phyloP scores from a whole-genome alignment of 2,113 vertebrate species.

The pig (Sus scrofa) region T2T-Sscrofa CM000826.6:115511501-115512000 shows the following conservation, averaged over 20 bases:
- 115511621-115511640: background rate
- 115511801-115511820: background rate
- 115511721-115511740: background rate
- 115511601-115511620: background rate
- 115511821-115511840: background rate
- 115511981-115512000: background rate
- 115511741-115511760: background rate
- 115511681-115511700: background rate
- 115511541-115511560: background rate
- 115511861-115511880: background rate
- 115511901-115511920: background rate
- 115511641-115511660: background rate
- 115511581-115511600: background rate
- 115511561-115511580: background rate
- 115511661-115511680: background rate
- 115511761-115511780: background rate
- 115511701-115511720: background rate
- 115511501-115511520: background rate
- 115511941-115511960: background rate
- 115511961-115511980: background rate
- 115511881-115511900: background rate
- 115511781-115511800: background rate
- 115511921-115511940: background rate
- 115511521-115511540: background rate
- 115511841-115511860: background rate